These are phyloP conservation scores for Apostichopus japonicus DNA, from an alignment of 35 echinoderm and acorn worm species.

Conservation along the genomic window DNA sequence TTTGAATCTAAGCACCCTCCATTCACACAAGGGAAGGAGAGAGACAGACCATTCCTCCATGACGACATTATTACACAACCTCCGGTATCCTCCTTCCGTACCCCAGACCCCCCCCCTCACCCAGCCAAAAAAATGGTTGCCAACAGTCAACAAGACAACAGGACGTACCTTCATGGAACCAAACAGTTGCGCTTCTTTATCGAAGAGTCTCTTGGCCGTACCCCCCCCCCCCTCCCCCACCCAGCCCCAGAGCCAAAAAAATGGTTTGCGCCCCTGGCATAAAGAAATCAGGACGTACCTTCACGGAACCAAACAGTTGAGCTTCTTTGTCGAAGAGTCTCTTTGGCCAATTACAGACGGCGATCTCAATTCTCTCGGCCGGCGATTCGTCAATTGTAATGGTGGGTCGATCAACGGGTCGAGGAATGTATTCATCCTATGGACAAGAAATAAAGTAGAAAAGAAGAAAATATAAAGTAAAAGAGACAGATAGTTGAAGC, in stretches of 20 bases:
- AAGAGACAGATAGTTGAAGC: too few relatives aligned
- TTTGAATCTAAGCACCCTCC: too few relatives aligned
- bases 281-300: neutral
- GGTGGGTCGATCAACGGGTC: neutral
- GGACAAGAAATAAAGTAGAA: neutral
- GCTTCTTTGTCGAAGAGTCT: neutral
- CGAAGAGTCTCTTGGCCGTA: constrained; percentile 1
- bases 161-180: neutral
- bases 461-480: too few relatives aligned
- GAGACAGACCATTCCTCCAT: too few relatives aligned
- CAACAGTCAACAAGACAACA: neutral
- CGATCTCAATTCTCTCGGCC: constrained; percentile 11
- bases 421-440: constrained; percentile 1
- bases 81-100: too few relatives aligned
- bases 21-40: too few relatives aligned
- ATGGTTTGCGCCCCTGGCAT: too few relatives aligned
- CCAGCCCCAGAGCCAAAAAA: too few relatives aligned
- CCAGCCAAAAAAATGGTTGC: too few relatives aligned
- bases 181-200: neutral
- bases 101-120: too few relatives aligned
- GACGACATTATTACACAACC: too few relatives aligned
- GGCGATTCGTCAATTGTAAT: neutral
- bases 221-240: too few relatives aligned
- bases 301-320: neutral
- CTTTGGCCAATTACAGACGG: constrained; percentile 19